Evolutionary conservation across 1,140 invertebrate genomes (phyloP).

Genomic region (Atta texana): DNA sequence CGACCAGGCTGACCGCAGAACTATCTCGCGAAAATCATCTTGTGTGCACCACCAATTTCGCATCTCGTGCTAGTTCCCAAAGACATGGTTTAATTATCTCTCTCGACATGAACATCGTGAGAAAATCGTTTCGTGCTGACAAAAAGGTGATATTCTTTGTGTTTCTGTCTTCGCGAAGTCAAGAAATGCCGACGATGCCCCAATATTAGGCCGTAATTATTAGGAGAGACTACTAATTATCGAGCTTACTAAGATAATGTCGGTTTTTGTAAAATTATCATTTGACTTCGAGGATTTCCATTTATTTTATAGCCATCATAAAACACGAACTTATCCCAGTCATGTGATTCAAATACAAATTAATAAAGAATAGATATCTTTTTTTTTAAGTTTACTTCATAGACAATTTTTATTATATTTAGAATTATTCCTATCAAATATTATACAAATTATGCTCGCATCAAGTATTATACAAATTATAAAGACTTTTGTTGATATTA

Average conservation of each 20-base stretch:
- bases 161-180: slow-evolving; percentile 22
- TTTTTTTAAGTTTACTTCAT: neutral
- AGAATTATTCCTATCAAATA: no score
- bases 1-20: slow-evolving; percentile 61
- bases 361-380: neutral
- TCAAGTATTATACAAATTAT: neutral
- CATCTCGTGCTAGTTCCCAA: slow-evolving; percentile 65
- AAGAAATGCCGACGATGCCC: neutral
- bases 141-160: slow-evolving; percentile 41
- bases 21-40: slow-evolving; percentile 69
- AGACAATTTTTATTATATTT: neutral
- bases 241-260: slow-evolving; percentile 1
- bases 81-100: slow-evolving; percentile 73
- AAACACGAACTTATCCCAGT: neutral
- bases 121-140: slow-evolving; percentile 52
- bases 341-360: neutral
- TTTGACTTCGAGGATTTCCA: slow-evolving; percentile 4
- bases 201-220: slow-evolving; percentile 49
- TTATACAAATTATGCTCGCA: neutral
- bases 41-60: slow-evolving; percentile 65
- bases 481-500: neutral
- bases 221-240: slow-evolving; percentile 41
- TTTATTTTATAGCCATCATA: neutral
- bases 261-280: slow-evolving; percentile 47
- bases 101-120: slow-evolving; percentile 57